These are phyloP conservation scores for Maconellicoccus hirsutus DNA, from an alignment of 1,140 invertebrate genomes.

Conservation along the genomic window DNA sequence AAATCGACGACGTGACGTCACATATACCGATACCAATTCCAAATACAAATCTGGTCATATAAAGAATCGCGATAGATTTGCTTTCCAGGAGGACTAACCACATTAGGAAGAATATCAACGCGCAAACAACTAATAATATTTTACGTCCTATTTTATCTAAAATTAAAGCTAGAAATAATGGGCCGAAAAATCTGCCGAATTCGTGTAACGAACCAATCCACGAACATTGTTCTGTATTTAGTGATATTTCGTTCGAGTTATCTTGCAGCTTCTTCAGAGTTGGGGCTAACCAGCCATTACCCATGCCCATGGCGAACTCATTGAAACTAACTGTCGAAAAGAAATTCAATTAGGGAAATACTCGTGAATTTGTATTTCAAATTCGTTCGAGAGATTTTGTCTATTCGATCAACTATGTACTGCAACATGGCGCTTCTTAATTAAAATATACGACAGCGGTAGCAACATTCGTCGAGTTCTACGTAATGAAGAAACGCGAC, in stretches of 20 bases:
- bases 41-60: neutral
- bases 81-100: neutral
- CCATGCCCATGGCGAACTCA: neutral
- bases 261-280: neutral
- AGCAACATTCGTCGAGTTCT: too few relatives aligned
- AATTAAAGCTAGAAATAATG: neutral
- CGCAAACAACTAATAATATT: neutral
- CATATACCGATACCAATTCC: neutral
- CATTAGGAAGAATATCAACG: neutral
- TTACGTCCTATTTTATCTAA: neutral
- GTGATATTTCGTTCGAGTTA: neutral
- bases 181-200: neutral
- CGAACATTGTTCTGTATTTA: slow-evolving; percentile 47
- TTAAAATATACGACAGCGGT: too few relatives aligned
- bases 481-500: too few relatives aligned
- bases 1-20: neutral
- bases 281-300: neutral
- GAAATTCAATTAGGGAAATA: neutral
- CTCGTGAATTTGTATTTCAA: too few relatives aligned
- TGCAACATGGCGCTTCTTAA: too few relatives aligned
- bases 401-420: too few relatives aligned
- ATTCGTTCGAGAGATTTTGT: too few relatives aligned
- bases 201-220: neutral
- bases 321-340: neutral
- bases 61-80: neutral